A percentile compares a stretch with the other conserved stretches of the same genome.
phyloP scores from a whole-genome alignment of 2,113 vertebrate genomes.

The Nyctibius bracteatus region DNA sequence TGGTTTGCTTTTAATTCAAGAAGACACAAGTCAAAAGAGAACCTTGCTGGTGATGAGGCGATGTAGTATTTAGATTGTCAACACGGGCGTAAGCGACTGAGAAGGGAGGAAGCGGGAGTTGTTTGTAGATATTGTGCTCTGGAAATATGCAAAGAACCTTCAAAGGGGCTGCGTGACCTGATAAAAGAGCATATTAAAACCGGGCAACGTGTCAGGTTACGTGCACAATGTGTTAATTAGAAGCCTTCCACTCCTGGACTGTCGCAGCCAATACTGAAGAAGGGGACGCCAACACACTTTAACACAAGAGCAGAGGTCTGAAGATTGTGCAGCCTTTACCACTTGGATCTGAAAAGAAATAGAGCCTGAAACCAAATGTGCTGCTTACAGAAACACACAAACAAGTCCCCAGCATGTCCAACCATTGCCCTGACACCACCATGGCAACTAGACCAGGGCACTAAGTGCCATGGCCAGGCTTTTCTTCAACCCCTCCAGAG shows the following conservation, averaged over 20 bases:
- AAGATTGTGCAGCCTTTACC: background rate
- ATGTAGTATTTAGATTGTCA: background rate
- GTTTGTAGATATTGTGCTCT: background rate
- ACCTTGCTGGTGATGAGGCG: background rate
- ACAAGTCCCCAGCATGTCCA: accelerated
- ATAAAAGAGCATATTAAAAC: background rate
- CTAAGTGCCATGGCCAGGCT: no score
- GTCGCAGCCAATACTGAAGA: background rate
- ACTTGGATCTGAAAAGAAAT: background rate
- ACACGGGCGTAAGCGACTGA: background rate
- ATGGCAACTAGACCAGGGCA: no score
- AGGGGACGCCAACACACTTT: background rate
- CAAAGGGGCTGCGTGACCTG: background rate
- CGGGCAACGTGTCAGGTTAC: background rate
- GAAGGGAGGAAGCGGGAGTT: background rate
- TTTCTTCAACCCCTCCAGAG: no score
- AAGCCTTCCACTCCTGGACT: background rate
- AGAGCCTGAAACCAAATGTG: background rate
- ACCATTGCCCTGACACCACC: no score
- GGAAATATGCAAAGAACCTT: background rate
- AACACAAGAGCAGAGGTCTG: background rate
- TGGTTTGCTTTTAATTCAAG: background rate
- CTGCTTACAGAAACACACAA: background rate
- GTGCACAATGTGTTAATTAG: background rate
- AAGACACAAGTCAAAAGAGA: background rate